A percentile compares a stretch with the other conserved stretches of the same genome.
Evolutionary conservation across 2,797 vertebrate genomes (phyloP).

Genomic region (Caiman crocodilus): DNA sequence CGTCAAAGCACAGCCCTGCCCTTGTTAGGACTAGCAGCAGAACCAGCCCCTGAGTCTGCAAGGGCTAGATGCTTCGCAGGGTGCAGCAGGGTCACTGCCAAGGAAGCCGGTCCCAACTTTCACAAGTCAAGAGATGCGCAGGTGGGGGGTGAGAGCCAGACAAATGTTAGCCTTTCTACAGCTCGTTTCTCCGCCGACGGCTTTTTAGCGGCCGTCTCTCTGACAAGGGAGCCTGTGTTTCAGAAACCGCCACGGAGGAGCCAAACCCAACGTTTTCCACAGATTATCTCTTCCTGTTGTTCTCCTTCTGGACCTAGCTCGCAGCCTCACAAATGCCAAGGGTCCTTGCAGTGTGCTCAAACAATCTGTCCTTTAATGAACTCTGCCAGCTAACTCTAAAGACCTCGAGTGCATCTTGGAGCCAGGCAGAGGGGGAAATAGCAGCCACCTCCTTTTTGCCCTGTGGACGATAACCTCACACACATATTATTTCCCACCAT

Average conservation of each 20-base stretch:
- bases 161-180: accelerated
- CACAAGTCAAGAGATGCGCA: not conserved
- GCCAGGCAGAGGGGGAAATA: constrained; percentile 1
- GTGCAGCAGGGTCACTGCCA: accelerated
- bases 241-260: accelerated
- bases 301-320: constrained; percentile 29
- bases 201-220: not conserved
- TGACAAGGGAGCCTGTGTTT: not conserved
- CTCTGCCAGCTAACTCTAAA: constrained; percentile 20
- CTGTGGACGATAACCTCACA: constrained; percentile 61
- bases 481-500: constrained; percentile 54
- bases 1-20: not conserved
- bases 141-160: not conserved
- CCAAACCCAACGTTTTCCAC: not conserved
- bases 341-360: not conserved
- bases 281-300: constrained; percentile 24
- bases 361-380: constrained; percentile 59
- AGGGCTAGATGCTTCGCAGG: not conserved
- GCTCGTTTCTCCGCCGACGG: not conserved
- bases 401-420: not conserved
- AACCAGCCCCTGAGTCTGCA: not conserved
- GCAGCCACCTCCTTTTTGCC: constrained; percentile 48
- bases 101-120: not conserved
- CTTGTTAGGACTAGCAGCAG: not conserved
- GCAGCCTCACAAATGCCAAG: constrained; percentile 21